Base-by-base conservation (phyloP, 2,888 invertebrate species). In the Chalcosyrphus nemorum region DNA sequence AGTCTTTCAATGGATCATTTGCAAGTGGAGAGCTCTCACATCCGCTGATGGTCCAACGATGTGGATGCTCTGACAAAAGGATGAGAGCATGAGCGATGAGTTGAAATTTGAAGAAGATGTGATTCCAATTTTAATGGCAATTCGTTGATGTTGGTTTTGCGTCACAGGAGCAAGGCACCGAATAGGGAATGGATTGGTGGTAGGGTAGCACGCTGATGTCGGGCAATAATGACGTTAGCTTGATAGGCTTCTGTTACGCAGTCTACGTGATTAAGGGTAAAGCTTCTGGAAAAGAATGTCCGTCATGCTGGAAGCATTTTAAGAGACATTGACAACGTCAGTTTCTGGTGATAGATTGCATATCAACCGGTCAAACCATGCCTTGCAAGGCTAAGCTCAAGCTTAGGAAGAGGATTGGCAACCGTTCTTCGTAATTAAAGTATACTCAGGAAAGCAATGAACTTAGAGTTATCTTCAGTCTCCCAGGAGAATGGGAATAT, bases 121-220 rank as follows among this genome's bases (percentile, higher is more conserved):
- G 71, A 81, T 81, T 77, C 66, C 71, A 71, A 77, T 81, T 81
- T 76, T 61, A 76, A 76, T 81, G 65, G 71, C 81, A 66, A 81
- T 65, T 71, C 66, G 63, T 72, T 63, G 81, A 65, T 76, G 59
- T 71, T 76, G 65, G 65, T 47, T 75, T 56, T 75, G 54, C 32
- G 32, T 35, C 47, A 47, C 32, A 50, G 35, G 32, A 21, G 32
- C n/a, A 35, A 50, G 21, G n/a, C 9, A 19, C 4, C 32, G 47
- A 13, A 35, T 50, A 15, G 13, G 13, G 19, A 63, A 19, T 21
- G 47, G 47, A 38, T 27, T 63, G 29, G 1, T 13, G 17, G n/a
- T n/a, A 15, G 11, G 24, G 41, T 35, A 2, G 4, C 13, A 15
- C 5, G 13, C 27, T 32, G 61, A 13, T n/a, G 13, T n/a, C n/a